These are phyloP conservation scores for Geococcyx californianus DNA, from an alignment of 2,113 vertebrate genomes.

Conservation along the genomic window DNA sequence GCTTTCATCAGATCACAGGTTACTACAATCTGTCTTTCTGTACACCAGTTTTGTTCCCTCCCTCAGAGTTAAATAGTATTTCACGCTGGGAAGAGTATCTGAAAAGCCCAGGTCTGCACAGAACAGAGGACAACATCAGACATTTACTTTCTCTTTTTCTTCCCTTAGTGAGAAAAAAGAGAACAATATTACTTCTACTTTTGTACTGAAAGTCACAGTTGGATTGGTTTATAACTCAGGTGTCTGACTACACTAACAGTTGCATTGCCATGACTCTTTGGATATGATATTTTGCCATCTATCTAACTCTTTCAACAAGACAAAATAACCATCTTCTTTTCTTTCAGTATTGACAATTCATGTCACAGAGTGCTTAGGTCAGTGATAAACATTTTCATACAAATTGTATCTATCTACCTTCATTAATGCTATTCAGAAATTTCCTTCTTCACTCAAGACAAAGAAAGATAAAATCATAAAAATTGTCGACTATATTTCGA, in stretches of 20 bases:
- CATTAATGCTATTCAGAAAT: background rate
- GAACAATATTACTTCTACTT: background rate
- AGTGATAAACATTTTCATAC: background rate
- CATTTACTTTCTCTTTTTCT: background rate
- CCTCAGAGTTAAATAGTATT: background rate
- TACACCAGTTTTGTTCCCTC: background rate
- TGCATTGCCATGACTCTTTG: background rate
- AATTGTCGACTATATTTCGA: background rate
- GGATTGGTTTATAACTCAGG: background rate
- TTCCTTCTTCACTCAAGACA: background rate
- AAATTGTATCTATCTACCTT: background rate
- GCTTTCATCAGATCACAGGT: background rate
- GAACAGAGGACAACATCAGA: constrained; percentile 7
- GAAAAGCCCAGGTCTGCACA: background rate
- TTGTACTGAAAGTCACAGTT: constrained; percentile 5
- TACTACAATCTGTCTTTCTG: background rate
- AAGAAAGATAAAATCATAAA: background rate
- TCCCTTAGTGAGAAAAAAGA: background rate
- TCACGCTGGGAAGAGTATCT: background rate
- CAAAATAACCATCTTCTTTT: background rate
- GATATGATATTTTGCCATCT: background rate
- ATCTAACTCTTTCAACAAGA: background rate
- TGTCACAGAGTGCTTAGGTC: background rate
- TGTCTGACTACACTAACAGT: background rate
- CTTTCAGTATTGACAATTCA: background rate